These are phyloP conservation scores for Phoxinus dragarum DNA, from an alignment of 2,797 vertebrate species.

Conservation along the genomic window DNA sequence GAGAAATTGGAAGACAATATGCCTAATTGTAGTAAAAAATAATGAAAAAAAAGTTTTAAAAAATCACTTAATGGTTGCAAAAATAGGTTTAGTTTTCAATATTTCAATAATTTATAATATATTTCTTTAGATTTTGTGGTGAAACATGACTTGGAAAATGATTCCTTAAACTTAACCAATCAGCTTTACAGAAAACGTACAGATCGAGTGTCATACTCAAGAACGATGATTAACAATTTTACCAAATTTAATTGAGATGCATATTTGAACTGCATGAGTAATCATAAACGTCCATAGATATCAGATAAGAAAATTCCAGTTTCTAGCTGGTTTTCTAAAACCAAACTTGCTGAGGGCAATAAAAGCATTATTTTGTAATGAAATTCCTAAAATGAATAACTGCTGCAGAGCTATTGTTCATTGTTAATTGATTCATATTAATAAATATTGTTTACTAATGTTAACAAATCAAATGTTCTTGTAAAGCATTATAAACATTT, in stretches of 20 bases:
- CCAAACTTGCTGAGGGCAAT: not conserved
- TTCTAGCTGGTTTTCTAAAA: not conserved
- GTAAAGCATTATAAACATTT: not conserved
- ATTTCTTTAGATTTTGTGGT: not conserved
- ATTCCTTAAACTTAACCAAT: not conserved
- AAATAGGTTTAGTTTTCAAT: not conserved
- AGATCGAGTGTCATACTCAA: not conserved
- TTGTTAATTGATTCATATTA: not conserved
- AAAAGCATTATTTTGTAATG: not conserved
- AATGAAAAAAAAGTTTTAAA: not conserved
- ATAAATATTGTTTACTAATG: too few relatives aligned
- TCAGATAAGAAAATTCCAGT: too few relatives aligned
- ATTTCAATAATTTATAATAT: not conserved
- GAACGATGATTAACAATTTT: not conserved
- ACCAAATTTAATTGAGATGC: not conserved
- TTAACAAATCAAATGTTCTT: not conserved
- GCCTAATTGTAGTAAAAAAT: not conserved
- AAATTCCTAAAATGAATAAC: not conserved
- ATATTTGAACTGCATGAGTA: too few relatives aligned
- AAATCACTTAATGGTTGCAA: not conserved
- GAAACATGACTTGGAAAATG: not conserved
- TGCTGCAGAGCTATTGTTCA: not conserved
- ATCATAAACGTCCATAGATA: too few relatives aligned
- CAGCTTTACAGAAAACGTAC: too few relatives aligned
- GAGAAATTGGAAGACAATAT: not conserved